Evolutionary conservation across 2,888 invertebrate species (phyloP), one percentile per base, ranked within the genome.

Genomic region (Dromius quadrimaculatus): DNA sequence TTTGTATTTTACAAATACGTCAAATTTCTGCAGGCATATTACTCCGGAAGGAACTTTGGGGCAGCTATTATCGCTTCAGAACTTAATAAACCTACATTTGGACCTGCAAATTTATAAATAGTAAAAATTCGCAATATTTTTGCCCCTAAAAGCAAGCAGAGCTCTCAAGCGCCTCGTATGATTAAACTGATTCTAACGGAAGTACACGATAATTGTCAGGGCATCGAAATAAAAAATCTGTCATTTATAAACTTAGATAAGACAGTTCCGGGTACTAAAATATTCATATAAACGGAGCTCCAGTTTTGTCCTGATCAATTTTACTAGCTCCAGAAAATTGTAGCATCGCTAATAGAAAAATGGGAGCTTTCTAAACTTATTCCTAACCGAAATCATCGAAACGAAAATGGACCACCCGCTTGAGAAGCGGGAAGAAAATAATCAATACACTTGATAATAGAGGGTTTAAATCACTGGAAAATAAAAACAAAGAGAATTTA

Each of bases 131-230:
- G 94, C 9, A 96, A 97, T 84, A 89, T 95, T 47, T 88, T 95
- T 8, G 94, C 95, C 23, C 96, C 97, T 2, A 97, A 96, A 83
- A 90, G 90, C 9, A 94, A 95, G 81, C 95, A 95, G 81, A 93
- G 94, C 74, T 93, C 92, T 3, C 88, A 87, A 73, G 86, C 94
- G 8, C 95, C 95, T 4, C 87, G 94, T 15, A 90, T 97, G 87
- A 83, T 95, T 66, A 94, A 93, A 79, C 79, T 97, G 20, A 91
- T 90, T 1, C 82, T 97, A 72, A 94, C 93, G 11, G 97, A 97
- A 84, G 96, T 97, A 1, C 90, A 91, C 78, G 87, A 87, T 38
- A 88, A 88, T 74, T 89, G 91, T 77, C 90, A 91, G 77, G 95
- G 90, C 6, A 83, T 96, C 71, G 95, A 96, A 83, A 84, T 90